These are phyloP conservation scores for Nephrotoma flavescens DNA, from an alignment of 2,888 invertebrate genomes.

Conservation along the genomic window DNA sequence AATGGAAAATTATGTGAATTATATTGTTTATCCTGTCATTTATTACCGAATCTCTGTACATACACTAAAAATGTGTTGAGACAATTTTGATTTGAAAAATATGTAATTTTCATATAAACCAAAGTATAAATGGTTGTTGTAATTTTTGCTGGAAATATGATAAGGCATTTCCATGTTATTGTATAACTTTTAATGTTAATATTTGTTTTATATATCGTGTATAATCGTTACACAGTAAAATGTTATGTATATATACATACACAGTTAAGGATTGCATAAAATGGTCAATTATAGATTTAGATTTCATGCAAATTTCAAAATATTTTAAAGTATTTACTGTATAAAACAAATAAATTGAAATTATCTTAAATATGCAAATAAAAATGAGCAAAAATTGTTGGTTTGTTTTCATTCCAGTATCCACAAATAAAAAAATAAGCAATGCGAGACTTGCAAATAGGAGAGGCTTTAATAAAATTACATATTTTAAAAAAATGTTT, in stretches of 20 bases:
- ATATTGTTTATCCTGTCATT: background rate
- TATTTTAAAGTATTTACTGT: background rate
- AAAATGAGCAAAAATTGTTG: background rate
- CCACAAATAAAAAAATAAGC: background rate
- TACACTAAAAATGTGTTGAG: background rate
- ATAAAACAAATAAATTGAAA: background rate
- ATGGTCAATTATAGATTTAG: background rate
- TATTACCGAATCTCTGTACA: background rate
- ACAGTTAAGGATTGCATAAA: background rate
- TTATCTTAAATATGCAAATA: background rate
- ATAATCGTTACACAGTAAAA: background rate
- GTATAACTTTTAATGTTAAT: background rate
- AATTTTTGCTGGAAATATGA: background rate
- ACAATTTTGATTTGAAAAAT: background rate
- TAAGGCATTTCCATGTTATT: background rate
- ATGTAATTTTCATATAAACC: background rate
- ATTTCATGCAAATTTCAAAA: background rate
- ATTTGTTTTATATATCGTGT: background rate
- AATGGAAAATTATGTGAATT: background rate
- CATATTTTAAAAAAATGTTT: no score
- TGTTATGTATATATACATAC: background rate
- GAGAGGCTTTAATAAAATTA: no score
- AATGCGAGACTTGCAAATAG: no score
- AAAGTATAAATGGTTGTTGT: background rate
- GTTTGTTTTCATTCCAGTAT: background rate